Evolutionary conservation across 92 coral and sea anemone genomes (phyloP), one percentile per base, ranked within the genome.

Genomic region (Phenganax subtilis): DNA sequence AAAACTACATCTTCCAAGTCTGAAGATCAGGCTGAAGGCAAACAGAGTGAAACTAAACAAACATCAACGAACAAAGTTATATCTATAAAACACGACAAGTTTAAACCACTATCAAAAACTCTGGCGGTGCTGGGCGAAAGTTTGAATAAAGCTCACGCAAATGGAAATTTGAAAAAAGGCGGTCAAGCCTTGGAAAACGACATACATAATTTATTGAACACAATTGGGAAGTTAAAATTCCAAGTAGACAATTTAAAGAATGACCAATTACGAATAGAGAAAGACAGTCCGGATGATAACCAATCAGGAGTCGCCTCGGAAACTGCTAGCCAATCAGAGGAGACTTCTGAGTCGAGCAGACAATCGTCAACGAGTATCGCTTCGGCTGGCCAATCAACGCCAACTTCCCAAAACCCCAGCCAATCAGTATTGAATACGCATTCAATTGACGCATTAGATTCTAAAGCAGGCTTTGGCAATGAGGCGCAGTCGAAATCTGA

Each of bases 91-190:
- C 51, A 54, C 11, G 31, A 53, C 7, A 79, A n/a, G 54, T 14
- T 79, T 17, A 51, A 79, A 8, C 72, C 83, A 10, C 16, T 79
- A 10, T 79, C 83, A 14, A 63, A 79, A 79, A 60, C 83, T 60
- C n/a, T 79, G 52, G 63, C 62, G 51, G 69, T 61, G 20, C 74
- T 79, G 10, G 68, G 74, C 12, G 83, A 79, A 51, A 79, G 63
- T 6, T 20, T 79, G 1, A 79, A 79, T 73, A 65, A 65, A 7
- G 83, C 83, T 27, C 72, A 54, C 17, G 11, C 72, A 2, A 31
- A 55, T 1, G 83, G 83, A 6, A 73, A 79, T 51, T 68, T 79
- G 15, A 63, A 79, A 10, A 73, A 79, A 79, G 83, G 83, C 53
- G 52, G 54, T 64, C 65, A 37, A n/a, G 28, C 73, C 6, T 28